Base-by-base conservation (phyloP, 2,888 invertebrate genomes). In the Copidosoma aretas region DNA sequence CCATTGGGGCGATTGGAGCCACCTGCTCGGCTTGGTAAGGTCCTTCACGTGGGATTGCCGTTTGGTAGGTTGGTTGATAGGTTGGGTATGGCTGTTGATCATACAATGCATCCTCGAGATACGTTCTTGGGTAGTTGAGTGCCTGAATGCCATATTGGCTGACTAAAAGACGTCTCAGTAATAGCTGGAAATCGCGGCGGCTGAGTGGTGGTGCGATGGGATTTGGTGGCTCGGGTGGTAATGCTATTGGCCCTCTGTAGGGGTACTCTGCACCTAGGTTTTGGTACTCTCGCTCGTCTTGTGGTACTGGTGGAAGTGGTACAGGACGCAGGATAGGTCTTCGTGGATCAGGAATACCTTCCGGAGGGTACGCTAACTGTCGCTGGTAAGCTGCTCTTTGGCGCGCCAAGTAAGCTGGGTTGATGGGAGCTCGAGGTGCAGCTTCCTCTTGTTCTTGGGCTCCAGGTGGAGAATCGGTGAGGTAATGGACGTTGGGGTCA, bases 191-290 rank as follows among this genome's bases (percentile, higher is more conserved):
- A 78, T 92, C 91, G 76, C 88, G 87, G 1, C 91, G 89, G 77
- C 91, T 91, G 1, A 91, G 88, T 10, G 91, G 91, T 14, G 91
- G 88, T 59, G 89, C 86, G 56, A 90, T 90, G 1, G 87, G 86
- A 68, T 88, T 87, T 1, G 81, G 82, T 8, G 86, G 85, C 66
- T 87, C 87, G 1, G 83, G 82, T 49, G 87, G 87, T n/a, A 82
- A 58, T 17, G 80, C 77, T 3, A 82, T 70, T 1, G 76, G 63
- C 1, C 71, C 70, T 57, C 81, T 73, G 64, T 82, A 81, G 2
- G 76, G 77, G 71, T 82, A 81, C 8, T 81, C 81, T 0, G 78
- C 70, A 2, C 77, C 77, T 0, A 77, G 72, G 17, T 74, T 66
- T 1, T 76, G 76, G 62, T 81, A 82, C 14, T 82, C 80, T 5